These are phyloP conservation scores for Prolemur simus DNA, from an alignment of 2,113 vertebrate species.

Conservation along the genomic window DNA sequence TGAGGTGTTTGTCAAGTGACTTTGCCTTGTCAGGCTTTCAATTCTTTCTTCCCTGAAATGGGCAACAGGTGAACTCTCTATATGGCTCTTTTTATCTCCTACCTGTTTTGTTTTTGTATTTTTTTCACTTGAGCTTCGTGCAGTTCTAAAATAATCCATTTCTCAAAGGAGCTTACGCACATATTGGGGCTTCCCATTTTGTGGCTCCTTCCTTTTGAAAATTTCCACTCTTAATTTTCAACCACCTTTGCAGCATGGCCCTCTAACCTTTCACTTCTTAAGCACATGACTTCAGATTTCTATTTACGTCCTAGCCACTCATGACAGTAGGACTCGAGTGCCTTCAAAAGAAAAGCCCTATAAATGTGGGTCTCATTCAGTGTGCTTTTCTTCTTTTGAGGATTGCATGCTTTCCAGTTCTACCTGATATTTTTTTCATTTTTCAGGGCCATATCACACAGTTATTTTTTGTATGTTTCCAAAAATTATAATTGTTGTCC, in stretches of 20 bases:
- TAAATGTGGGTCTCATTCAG: not conserved
- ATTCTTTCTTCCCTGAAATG: not conserved
- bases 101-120: not conserved
- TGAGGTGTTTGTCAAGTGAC: not conserved
- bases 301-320: not conserved
- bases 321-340: no score
- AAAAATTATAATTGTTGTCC: not conserved
- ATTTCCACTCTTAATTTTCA: not conserved
- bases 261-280: not conserved
- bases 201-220: not conserved
- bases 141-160: not conserved
- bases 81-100: not conserved
- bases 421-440: not conserved
- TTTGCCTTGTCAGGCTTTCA: not conserved
- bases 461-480: not conserved
- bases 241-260: not conserved
- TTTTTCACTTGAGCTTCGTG: not conserved
- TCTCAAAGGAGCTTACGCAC: not conserved
- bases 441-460: not conserved
- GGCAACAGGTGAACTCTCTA: not conserved
- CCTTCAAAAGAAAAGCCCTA: not conserved
- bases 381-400: not conserved
- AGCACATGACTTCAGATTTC: not conserved
- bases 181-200: not conserved
- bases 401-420: not conserved